Conservation (phyloP, 2,797 vertebrate genomes). For the Clarias fuscus region DNA sequence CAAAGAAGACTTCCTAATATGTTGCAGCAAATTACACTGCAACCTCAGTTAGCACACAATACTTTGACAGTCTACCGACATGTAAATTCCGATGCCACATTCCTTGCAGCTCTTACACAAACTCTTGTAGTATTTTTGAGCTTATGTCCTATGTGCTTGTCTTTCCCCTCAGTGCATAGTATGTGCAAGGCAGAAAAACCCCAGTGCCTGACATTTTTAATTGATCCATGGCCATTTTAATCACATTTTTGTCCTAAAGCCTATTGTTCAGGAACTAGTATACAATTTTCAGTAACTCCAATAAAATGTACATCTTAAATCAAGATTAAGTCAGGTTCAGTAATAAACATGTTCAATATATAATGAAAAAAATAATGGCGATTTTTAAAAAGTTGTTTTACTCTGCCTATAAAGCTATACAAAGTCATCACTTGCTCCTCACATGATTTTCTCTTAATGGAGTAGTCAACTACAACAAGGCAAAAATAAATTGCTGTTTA, state of each 20-base stretch:
- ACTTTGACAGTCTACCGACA: slow-evolving; percentile 30
- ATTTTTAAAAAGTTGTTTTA: background rate
- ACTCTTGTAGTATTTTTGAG: background rate
- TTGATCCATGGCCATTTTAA: background rate
- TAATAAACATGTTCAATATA: background rate
- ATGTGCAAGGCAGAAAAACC: background rate
- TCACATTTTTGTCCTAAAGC: background rate
- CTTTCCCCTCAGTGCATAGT: background rate
- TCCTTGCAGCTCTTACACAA: slow-evolving; percentile 1
- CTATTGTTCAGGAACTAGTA: background rate
- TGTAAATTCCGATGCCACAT: slow-evolving; percentile 23
- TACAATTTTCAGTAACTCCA: background rate
- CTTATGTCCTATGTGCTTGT: background rate
- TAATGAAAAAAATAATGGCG: background rate
- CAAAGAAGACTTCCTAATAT: slow-evolving; percentile 20
- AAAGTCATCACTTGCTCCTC: background rate
- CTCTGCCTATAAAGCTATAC: background rate
- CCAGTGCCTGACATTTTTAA: background rate
- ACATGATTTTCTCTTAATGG: background rate
- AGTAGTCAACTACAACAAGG: background rate
- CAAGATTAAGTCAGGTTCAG: background rate
- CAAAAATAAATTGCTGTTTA: background rate
- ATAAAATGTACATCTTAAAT: background rate
- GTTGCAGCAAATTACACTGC: slow-evolving; percentile 13
- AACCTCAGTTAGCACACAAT: slow-evolving; percentile 30